Evolutionary conservation across 2,888 invertebrate species (phyloP).

Genomic region (Oscheius sp.): DNA sequence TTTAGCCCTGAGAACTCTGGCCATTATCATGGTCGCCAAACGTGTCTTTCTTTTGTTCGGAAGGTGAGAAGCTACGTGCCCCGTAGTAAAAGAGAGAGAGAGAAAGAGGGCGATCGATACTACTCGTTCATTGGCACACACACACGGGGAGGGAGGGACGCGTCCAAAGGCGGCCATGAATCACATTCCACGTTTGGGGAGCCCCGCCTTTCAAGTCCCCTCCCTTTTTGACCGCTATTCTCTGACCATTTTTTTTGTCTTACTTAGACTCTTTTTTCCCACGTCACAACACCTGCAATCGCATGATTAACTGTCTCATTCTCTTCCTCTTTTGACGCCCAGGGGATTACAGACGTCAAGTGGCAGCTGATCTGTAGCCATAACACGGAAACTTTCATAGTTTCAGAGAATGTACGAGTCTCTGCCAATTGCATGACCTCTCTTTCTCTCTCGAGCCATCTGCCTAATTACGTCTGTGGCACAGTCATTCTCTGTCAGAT

Average conservation of each 20-base stretch:
- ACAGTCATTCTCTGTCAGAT: too few relatives aligned
- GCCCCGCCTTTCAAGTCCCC: constrained; percentile 2
- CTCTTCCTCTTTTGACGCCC: background rate
- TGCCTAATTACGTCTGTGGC: too few relatives aligned
- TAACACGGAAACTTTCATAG: too few relatives aligned
- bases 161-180: constrained; percentile 3
- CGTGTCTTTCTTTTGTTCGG: constrained; percentile 18
- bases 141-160: constrained; percentile 26
- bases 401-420: too few relatives aligned
- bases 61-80: background rate
- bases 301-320: background rate
- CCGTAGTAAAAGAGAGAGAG: constrained; percentile 11
- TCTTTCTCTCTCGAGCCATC: too few relatives aligned
- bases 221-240: background rate
- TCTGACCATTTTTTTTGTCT: background rate
- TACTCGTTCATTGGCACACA: constrained; percentile 38
- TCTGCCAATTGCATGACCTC: too few relatives aligned
- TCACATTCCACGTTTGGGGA: background rate
- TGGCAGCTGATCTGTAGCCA: background rate
- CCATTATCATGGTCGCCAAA: background rate
- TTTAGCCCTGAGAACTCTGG: background rate
- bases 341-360: background rate
- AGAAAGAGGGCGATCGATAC: constrained; percentile 23
- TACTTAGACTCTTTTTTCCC: background rate
- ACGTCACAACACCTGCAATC: background rate